phyloP scores from a whole-genome alignment of 2,888 invertebrate species.

The Proisotoma minuta region DNA sequence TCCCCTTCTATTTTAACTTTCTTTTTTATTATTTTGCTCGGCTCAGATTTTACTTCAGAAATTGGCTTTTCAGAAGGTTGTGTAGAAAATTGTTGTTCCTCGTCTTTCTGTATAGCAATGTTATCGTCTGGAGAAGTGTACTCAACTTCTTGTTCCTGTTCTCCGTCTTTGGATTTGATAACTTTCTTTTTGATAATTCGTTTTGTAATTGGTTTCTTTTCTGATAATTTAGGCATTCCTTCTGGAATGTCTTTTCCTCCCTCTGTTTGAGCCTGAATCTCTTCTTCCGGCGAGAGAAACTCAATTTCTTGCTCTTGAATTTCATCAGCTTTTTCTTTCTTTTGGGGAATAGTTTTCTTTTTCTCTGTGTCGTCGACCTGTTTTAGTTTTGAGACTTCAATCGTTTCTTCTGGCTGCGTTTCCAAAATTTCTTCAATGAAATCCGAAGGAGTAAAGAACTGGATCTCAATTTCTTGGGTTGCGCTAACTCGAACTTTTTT shows the following conservation, averaged over 20 bases:
- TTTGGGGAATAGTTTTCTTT: not conserved
- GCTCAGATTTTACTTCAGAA: too few species aligned
- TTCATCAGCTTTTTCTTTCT: not conserved
- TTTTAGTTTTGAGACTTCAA: not conserved
- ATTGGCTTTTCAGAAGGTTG: not conserved
- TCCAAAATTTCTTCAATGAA: slow-evolving; percentile 42
- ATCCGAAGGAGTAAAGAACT: not conserved
- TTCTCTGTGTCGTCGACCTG: not conserved
- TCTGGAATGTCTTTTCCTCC: too few species aligned
- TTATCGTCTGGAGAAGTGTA: slow-evolving; percentile 3
- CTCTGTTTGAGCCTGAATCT: too few species aligned
- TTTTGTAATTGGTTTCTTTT: too few species aligned
- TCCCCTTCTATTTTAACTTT: slow-evolving; percentile 42
- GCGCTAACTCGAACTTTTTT: not conserved
- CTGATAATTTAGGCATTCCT: too few species aligned
- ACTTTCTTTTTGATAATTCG: not conserved
- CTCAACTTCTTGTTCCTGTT: not conserved
- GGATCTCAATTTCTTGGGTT: not conserved
- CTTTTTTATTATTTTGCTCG: not conserved
- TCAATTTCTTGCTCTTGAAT: not conserved
- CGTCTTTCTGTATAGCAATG: too few species aligned
- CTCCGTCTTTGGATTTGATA: not conserved
- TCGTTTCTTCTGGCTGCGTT: not conserved
- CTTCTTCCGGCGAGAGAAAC: not conserved
- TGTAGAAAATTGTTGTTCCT: too few species aligned